Evolutionary conservation across 30 jellyfish, hydroid and myxozoan species (phyloP).

Genomic region (Sanderia malayensis): DNA sequence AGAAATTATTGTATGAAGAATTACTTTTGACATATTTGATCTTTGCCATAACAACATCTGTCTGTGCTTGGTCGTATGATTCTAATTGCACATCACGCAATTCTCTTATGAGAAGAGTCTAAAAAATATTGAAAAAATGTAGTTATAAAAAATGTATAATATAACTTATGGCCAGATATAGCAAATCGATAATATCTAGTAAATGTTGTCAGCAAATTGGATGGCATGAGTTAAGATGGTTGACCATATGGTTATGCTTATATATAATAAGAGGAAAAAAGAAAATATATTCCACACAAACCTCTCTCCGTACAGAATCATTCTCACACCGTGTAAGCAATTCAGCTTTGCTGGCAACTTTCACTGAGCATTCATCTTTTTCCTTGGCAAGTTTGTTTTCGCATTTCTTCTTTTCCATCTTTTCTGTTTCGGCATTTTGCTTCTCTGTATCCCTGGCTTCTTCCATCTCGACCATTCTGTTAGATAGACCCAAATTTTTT

Average conservation of each 20-base stretch:
- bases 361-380: constrained; percentile 12
- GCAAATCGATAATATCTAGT: too few species aligned
- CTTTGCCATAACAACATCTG: constrained; percentile 44
- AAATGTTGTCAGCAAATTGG: too few species aligned
- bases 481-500: constrained; percentile 56
- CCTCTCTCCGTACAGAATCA: constrained; percentile 59
- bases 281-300: too few species aligned
- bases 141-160: too few species aligned
- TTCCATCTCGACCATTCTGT: constrained; percentile 73
- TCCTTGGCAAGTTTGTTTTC: constrained; percentile 1
- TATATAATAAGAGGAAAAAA: too few species aligned
- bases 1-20: too few species aligned
- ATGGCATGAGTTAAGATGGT: too few species aligned
- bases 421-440: constrained; percentile 55
- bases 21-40: constrained; percentile 46
- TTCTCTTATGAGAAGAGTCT: constrained; percentile 18
- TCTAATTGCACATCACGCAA: constrained; percentile 40
- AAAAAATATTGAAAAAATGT: too few species aligned
- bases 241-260: too few species aligned
- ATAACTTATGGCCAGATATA: too few species aligned
- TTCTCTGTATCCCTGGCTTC: constrained; percentile 56
- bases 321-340: constrained; percentile 32
- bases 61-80: constrained; percentile 10
- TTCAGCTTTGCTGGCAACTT: background rate
- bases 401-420: constrained; percentile 17